Evolutionary conservation across 2,113 vertebrate genomes (phyloP), one percentile per base, ranked within the genome.

Genomic region (Hippocampus mohnikei): DNA sequence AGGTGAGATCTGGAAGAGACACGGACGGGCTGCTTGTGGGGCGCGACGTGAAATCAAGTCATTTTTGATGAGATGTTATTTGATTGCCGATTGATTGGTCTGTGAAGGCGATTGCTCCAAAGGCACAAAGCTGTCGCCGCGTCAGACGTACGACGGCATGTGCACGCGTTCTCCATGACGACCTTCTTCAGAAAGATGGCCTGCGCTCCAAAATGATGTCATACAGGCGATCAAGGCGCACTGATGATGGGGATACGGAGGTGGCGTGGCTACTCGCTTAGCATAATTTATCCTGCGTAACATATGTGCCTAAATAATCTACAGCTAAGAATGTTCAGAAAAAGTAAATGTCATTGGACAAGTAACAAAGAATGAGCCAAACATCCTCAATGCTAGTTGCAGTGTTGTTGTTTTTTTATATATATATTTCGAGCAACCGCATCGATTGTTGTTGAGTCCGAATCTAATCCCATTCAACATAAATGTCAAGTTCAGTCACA

Each of bases 81-180:
- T 89, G 84, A 87, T 84, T 88, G 85, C 60, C 89, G 88, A 90
- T 88, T 89, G 85, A 86, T 91, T 90, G 86, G 86, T 73, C 71
- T 65, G 50, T 9, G 81, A 82, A 79, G 75, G 81, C 69, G 67
- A 89, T 80, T 80, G 80, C 86, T 88, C 81, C 68, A 73, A 33
- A 82, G 88, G 87, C 85, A 85, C 74, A 85, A 75, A 48, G 79
- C 87, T 87, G 88, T 89, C 90, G 84, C 69, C 42, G 4, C 61
- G 81, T 87, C 77, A 83, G 67, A 83, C 80, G 75, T 81, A 73
- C 59, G 81, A 79, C 69, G 81, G 84, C 78, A 81, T 69, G 83
- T 76, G 81, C 77, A 60, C 2, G 46, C 83, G 78, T 84, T 87
- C 78, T 88, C 88, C 79, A 73, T 85, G 87, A 91, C 87, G 87